phyloP scores from a whole-genome alignment of 2,113 vertebrate genomes.

The Triplophysa rosa region DNA sequence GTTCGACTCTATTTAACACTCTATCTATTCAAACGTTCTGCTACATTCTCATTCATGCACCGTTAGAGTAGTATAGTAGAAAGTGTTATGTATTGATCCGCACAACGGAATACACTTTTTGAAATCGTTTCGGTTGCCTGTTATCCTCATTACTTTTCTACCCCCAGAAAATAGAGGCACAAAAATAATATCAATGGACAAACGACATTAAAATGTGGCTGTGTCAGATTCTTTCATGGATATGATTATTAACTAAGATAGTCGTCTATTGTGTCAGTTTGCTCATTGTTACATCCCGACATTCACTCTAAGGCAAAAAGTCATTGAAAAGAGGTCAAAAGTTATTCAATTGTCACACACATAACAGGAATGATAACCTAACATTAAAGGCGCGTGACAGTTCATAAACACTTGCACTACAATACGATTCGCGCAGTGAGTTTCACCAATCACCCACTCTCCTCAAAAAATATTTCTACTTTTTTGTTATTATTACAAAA shows the following conservation, averaged over 20 bases:
- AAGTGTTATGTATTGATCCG: slow-evolving; percentile 59
- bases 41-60: slow-evolving; percentile 65
- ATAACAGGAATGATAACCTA: background rate
- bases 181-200: slow-evolving; percentile 15
- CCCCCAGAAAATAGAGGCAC: slow-evolving; percentile 27
- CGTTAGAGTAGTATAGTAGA: slow-evolving; percentile 52
- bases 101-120: slow-evolving; percentile 47
- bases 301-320: background rate
- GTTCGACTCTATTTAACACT: slow-evolving; percentile 84
- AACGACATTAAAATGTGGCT: slow-evolving; percentile 13
- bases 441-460: no score
- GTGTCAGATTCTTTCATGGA: slow-evolving; percentile 9
- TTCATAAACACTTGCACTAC: background rate
- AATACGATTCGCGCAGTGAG: no score
- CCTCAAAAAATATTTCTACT: background rate
- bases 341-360: background rate
- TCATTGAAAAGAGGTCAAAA: background rate
- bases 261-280: slow-evolving; percentile 1
- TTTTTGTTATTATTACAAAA: background rate
- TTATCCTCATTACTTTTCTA: slow-evolving; percentile 25
- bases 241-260: slow-evolving; percentile 3
- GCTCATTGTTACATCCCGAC: background rate
- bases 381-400: background rate
- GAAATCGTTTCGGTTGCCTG: slow-evolving; percentile 42
- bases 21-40: slow-evolving; percentile 65